Conservation (phyloP, 1,140 invertebrate species). For the Drosophila melanica region DNA sequence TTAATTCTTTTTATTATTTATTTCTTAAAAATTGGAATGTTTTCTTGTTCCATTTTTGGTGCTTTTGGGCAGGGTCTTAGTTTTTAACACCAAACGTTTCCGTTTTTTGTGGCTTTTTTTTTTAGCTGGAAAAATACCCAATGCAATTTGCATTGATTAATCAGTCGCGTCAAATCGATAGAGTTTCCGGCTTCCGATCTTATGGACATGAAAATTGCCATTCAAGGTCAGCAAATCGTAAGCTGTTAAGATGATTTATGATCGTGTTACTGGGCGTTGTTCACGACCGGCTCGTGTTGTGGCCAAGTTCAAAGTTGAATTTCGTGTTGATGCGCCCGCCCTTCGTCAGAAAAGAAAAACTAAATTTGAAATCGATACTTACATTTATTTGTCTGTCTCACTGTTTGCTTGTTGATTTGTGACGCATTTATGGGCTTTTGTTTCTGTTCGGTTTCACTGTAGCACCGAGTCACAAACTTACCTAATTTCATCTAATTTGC, state of each 20-base stretch:
- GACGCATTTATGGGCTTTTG: not conserved
- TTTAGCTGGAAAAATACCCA: slow-evolving; percentile 45
- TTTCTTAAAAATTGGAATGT: slow-evolving; percentile 19
- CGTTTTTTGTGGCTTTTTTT: slow-evolving; percentile 26
- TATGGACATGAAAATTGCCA: slow-evolving; percentile 63
- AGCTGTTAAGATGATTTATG: slow-evolving; percentile 62
- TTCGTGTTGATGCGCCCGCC: slow-evolving; percentile 30
- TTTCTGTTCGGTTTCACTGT: not conserved
- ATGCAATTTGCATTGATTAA: slow-evolving; percentile 54
- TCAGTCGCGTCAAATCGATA: slow-evolving; percentile 22
- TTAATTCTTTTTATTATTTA: slow-evolving; percentile 1
- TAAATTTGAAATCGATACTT: slow-evolving; percentile 10
- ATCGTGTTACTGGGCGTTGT: slow-evolving; percentile 33
- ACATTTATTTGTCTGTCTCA: slow-evolving; percentile 1
- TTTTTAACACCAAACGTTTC: slow-evolving; percentile 49
- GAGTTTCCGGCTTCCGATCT: slow-evolving; percentile 65
- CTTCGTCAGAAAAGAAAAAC: slow-evolving; percentile 16
- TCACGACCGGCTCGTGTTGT: slow-evolving; percentile 1
- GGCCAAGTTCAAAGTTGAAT: slow-evolving; percentile 49
- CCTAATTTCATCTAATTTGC: slow-evolving; percentile 40
- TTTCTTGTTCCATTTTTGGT: slow-evolving; percentile 5
- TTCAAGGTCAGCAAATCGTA: slow-evolving; percentile 35
- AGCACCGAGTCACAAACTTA: slow-evolving; percentile 15
- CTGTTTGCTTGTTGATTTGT: not conserved
- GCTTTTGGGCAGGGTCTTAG: slow-evolving; percentile 46